Evolutionary conservation across 2,113 vertebrate species (phyloP).

Genomic region (Pithys albifrons): DNA sequence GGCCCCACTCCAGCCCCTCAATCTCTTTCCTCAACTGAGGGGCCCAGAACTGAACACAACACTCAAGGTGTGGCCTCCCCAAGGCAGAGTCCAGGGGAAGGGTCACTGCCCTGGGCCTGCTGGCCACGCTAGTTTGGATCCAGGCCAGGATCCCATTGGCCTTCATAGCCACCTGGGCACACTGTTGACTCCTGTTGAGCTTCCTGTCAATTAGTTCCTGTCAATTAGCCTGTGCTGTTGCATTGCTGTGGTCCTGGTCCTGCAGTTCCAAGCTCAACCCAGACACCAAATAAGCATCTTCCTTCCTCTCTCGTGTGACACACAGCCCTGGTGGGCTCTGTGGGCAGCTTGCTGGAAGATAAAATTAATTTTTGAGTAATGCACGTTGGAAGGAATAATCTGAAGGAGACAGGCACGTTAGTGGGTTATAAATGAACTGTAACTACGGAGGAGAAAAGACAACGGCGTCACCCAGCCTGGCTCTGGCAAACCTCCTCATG

Average conservation of each 20-base stretch:
- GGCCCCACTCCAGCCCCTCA: no score
- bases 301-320: slow-evolving; percentile 3
- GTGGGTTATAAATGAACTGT: slow-evolving; percentile 57
- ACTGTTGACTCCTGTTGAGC: no score
- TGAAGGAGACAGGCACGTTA: slow-evolving; percentile 26
- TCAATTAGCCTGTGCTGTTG: background rate
- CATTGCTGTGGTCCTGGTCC: background rate
- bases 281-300: slow-evolving; percentile 32
- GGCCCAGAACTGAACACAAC: no score
- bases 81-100: no score
- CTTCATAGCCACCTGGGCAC: no score
- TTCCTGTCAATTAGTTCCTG: no score
- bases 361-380: slow-evolving; percentile 70
- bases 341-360: slow-evolving; percentile 60
- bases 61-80: no score
- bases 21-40: no score
- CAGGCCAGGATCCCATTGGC: no score
- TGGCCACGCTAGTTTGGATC: no score
- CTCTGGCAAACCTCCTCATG: background rate
- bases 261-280: background rate
- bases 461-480: background rate
- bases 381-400: slow-evolving; percentile 55
- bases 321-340: background rate
- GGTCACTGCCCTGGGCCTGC: no score
- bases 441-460: slow-evolving; percentile 30